These are phyloP conservation scores for Echinarachnius parma DNA, from an alignment of 53 echinoderm and acorn worm species.

Conservation along the genomic window DNA sequence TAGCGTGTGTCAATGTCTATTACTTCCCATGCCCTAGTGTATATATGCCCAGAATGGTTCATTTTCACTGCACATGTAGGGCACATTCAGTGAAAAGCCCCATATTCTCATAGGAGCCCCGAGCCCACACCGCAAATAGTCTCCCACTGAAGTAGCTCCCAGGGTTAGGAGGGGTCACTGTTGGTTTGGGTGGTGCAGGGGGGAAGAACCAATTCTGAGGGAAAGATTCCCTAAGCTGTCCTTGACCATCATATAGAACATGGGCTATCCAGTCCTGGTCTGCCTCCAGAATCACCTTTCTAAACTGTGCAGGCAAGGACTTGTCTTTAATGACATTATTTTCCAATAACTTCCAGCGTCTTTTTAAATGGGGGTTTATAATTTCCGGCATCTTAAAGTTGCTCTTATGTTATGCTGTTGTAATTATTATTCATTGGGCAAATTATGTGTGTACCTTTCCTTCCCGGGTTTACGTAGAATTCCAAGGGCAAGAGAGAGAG, in stretches of 20 bases:
- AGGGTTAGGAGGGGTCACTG: conserved; percentile 19
- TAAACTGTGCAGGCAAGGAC: conserved; percentile 19
- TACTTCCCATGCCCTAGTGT: conserved; percentile 37
- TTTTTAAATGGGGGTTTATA: too few species aligned
- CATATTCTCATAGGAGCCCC: conserved; percentile 35
- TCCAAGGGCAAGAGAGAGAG: too few species aligned
- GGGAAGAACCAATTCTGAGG: conserved; percentile 19
- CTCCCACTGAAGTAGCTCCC: conserved; percentile 12
- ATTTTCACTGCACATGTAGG: conserved; percentile 27
- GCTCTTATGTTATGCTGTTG: too few species aligned
- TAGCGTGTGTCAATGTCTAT: conserved; percentile 42
- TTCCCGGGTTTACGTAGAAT: too few species aligned
- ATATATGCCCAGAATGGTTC: conserved; percentile 57
- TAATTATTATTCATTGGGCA: too few species aligned
- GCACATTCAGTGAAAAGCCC: conserved; percentile 42
- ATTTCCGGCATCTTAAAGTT: too few species aligned
- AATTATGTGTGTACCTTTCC: too few species aligned
- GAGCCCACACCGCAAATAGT: conserved; percentile 22
- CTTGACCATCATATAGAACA: conserved; percentile 31
- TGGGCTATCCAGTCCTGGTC: conserved; percentile 43
- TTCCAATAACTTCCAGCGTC: too few species aligned
- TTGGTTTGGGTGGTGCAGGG: not conserved
- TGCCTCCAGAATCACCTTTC: conserved; percentile 23
- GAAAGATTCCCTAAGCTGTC: conserved; percentile 9
- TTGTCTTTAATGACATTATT: too few species aligned